Evolutionary conservation across 2,888 invertebrate species (phyloP).

Genomic region (Phyllotreta cruciferae): DNA sequence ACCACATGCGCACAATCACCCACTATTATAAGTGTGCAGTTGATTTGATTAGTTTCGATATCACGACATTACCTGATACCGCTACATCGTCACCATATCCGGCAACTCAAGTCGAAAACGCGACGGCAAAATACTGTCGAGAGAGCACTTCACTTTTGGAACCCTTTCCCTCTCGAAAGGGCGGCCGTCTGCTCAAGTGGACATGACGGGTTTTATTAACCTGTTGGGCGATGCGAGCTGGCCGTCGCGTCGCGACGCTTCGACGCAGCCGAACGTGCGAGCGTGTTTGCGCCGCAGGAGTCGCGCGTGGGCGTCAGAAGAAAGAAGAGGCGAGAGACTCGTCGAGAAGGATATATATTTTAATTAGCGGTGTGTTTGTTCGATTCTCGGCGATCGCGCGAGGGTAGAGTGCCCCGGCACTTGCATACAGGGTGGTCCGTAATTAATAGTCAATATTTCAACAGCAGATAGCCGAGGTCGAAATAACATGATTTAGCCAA

Average conservation of each 20-base stretch:
- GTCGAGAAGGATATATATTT: too few relatives aligned
- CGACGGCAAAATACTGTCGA: not conserved
- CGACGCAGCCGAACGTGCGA: constrained; percentile 39
- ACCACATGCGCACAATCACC: too few relatives aligned
- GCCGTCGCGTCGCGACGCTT: constrained; percentile 41
- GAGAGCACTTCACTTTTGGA: constrained; percentile 7
- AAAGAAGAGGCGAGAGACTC: not conserved
- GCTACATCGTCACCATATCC: constrained; percentile 11
- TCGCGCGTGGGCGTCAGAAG: constrained; percentile 3
- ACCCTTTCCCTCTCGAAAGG: constrained; percentile 40
- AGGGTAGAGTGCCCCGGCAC: not conserved
- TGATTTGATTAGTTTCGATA: too few relatives aligned
- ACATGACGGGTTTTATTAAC: constrained; percentile 43
- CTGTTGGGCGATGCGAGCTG: constrained; percentile 40
- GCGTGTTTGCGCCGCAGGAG: constrained; percentile 14
- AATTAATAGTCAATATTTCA: too few relatives aligned
- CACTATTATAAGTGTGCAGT: too few relatives aligned
- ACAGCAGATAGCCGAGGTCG: too few relatives aligned
- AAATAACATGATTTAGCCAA: too few relatives aligned
- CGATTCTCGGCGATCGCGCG: not conserved
- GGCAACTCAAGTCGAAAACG: not conserved
- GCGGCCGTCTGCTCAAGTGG: constrained; percentile 41
- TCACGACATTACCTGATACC: too few relatives aligned
- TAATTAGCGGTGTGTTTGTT: too few relatives aligned
- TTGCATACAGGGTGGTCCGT: too few relatives aligned